Conservation (phyloP, 2,113 vertebrate species). For the Calidris pygmaea region DNA sequence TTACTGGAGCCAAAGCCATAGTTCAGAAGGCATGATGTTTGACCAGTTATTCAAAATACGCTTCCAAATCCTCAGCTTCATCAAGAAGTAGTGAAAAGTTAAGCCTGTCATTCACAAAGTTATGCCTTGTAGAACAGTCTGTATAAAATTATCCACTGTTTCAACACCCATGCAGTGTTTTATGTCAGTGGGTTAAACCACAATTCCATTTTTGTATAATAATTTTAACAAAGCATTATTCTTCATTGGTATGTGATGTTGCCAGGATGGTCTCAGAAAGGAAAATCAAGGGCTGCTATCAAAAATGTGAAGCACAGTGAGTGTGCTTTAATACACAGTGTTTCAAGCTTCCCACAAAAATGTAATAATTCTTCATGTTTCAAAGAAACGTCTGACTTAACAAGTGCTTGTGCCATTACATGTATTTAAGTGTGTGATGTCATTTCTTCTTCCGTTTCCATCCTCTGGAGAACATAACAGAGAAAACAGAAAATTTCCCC, state of each 20-base stretch:
- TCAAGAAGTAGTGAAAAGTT: background rate
- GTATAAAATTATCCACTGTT: background rate
- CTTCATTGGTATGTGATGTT: background rate
- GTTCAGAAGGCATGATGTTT: background rate
- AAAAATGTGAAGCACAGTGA: background rate
- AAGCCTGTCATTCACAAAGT: background rate
- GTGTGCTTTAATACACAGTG: background rate
- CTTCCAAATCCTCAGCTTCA: background rate
- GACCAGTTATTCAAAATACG: background rate
- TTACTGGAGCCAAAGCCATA: background rate
- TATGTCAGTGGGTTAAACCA: background rate
- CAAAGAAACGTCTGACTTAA: slow-evolving; percentile 29
- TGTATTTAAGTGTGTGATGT: background rate
- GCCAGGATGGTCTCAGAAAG: background rate
- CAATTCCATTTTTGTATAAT: background rate
- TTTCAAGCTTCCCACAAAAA: slow-evolving; percentile 18
- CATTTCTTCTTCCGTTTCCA: background rate
- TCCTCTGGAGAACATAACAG: background rate
- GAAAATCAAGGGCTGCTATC: background rate
- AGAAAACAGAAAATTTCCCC: background rate
- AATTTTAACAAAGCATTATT: background rate
- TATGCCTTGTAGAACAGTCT: background rate
- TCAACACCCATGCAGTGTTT: background rate
- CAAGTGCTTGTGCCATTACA: background rate
- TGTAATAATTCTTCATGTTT: slow-evolving; percentile 27